Evolutionary conservation across 2,113 vertebrate genomes (phyloP), one percentile per base, ranked within the genome.

Genomic region (Solea senegalensis): DNA sequence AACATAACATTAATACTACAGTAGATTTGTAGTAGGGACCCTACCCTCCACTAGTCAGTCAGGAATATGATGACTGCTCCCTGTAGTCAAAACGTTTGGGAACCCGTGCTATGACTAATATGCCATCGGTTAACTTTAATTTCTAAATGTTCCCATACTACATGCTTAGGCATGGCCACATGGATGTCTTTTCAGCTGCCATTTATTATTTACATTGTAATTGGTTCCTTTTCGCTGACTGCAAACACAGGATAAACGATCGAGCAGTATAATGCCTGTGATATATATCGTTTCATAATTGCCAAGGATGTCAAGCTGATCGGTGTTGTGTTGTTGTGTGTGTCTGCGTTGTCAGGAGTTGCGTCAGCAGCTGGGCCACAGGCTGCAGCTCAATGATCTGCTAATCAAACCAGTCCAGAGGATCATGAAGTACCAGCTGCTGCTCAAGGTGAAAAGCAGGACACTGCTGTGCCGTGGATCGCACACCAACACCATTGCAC

Each of bases 401-500:
- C 96, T 97, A 87, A 97, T 97, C 92, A 97, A 96, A 86, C 96
- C 96, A 5, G 96, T 97, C 76, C 96, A 97, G 90, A 90, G 96
- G 90, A 97, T 97, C 92, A 96, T 96, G 96, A 96, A 97, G 87
- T 97, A 97, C 90, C 96, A 97, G 91, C 92, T 97, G 88, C 91
- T 97, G 70, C 94, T 97, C 75, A 97, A 96, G 95, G 96, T 97
- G 85, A 91, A 89, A 64, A 53, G 41, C 28, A 53, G 59, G 57
- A 3, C 69, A 49, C 50, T n/a, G 56, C 56, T 57, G 65, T 0
- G 73, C 54, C 73, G 46, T 82, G 72, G 46, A 74, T 63, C 64
- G 59, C 75, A 58, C 72, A 60, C 51, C 49, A 27, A 65, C 62
- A 53, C 53, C 62, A 58, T 26, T 11, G 16, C 28, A 55, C 45